Conservation (phyloP, 92 coral and sea anemone genomes). For the Epizoanthus rinbou region DNA sequence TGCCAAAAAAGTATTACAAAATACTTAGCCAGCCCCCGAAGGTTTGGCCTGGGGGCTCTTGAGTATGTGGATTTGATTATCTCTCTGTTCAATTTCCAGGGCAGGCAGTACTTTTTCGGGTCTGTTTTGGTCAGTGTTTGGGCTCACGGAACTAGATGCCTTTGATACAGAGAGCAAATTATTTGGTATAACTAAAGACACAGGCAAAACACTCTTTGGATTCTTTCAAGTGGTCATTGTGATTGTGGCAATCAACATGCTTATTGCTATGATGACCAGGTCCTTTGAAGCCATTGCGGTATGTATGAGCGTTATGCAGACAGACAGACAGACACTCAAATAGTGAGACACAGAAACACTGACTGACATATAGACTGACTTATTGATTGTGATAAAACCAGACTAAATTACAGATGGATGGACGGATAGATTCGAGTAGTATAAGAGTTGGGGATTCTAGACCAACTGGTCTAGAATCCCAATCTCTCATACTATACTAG, state of each 20-base stretch:
- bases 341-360: no score
- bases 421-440: no score
- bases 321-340: no score
- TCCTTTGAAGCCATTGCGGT: constrained; percentile 88
- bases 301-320: constrained; percentile 9
- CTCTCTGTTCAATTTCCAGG: constrained; percentile 23
- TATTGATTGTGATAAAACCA: no score
- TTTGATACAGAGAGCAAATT: constrained; percentile 65
- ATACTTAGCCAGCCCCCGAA: no score
- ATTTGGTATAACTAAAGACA: constrained; percentile 71
- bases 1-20: no score
- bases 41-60: no score
- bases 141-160: constrained; percentile 67
- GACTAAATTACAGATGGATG: no score
- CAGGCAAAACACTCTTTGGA: constrained; percentile 74
- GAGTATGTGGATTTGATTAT: not conserved
- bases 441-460: no score
- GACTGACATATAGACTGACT: no score
- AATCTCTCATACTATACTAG: no score
- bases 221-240: constrained; percentile 72
- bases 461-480: no score
- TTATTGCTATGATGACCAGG: constrained; percentile 88
- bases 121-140: constrained; percentile 85
- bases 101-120: constrained; percentile 47
- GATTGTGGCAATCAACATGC: constrained; percentile 85